Base-by-base conservation (phyloP, 1,140 invertebrate species). In the Drosophila serrata region DNA sequence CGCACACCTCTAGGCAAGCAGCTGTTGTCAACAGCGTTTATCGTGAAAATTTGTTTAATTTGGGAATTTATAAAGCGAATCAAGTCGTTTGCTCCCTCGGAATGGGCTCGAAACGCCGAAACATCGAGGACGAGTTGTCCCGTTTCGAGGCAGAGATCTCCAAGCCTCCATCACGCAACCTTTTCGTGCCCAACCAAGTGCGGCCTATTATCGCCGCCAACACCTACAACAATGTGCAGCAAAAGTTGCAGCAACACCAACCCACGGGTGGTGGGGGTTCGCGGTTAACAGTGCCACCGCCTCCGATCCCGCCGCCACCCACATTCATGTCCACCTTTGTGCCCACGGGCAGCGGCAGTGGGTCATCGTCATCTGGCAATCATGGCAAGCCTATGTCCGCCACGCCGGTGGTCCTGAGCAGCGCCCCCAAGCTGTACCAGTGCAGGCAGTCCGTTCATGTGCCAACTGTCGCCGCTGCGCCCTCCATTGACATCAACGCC, bases 111-210 rank as follows among this genome's bases (percentile, higher is more conserved):
- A 93, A 93, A 53, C 84, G 92, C 51, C 92, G 91, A 15, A 85
- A 92, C 43, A 96, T 97, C 95, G 96, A 97, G 93, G 96, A 97
- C 93, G 96, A 97, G 93, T 96, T 97, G 95, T 96, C 95, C 80
- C 95, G 96, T 77, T 98, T 98, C 92, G 97, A 97, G 90, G 96
- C 97, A n/a, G 97, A 97, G 93, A 97, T 97, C 70, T 96, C 96
- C 7, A 95, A 56, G 93, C 93, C 53, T 9, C 80, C 78, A 9
- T 42, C 77, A 3, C 77, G 85, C 6, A 84, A 92, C 43, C 81
- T 93, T 2, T 93, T 94, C 64, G 92, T 94, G 39, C 93, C 94
- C 24, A 93, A 93, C 24, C 93, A 94, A 53, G 93, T 94, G 6
- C 93, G 95, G 19, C 94, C 95, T 13, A 95, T 96, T 15, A 96